Evolutionary conservation across 2,113 vertebrate genomes (phyloP), one percentile per base, ranked within the genome.

Genomic region (Agelaius tricolor): DNA sequence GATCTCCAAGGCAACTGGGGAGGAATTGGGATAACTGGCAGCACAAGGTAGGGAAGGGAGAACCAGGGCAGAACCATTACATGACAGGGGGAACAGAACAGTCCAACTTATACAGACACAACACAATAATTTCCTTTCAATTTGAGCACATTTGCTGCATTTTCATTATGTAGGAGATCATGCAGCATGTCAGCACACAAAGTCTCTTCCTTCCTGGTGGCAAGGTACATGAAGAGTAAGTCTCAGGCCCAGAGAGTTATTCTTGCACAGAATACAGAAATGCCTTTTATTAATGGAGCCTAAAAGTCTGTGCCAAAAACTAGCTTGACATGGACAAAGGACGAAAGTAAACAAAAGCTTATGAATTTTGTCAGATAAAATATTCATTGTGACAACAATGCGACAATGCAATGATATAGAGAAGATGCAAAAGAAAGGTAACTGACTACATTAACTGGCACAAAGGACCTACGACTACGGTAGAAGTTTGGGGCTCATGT

Each of bases 361-460:
- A 52, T 2, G 0, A 73, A 28, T 37, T 24, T 61, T 84, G 7
- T 80, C 10, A n/a, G 43, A 27, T 28, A 39, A 79, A 91, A 76
- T n/a, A 3, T 69, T 66, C 7, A 11, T 26, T 73, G 15, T 46
- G 72, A 35, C 18, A 71, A 28, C 5, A 12, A 44, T 41, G 15
- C 14, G 58, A 30, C 8, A 27, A 62, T 0, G 0, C 9, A 59
- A 6, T 7, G 1, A 31, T 11, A 2, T 26, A 23, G 57, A 59
- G 24, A 89, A 67, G 27, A 57, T 17, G 8, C 4, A 59, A 35
- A 91, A 66, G n/a, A 61, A 84, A 89, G 4, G 13, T 15, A 76
- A 61, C 4, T 24, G n/a, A 35, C 28, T 47, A 26, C 27, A 44
- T 49, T 35, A 52, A 4, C 17, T 27, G 19, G 2, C 5, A 28